A percentile compares a stretch with the other conserved stretches of the same genome.
phyloP scores from a whole-genome alignment of 1,140 invertebrate species.

The Drosophila mauritiana region DNA sequence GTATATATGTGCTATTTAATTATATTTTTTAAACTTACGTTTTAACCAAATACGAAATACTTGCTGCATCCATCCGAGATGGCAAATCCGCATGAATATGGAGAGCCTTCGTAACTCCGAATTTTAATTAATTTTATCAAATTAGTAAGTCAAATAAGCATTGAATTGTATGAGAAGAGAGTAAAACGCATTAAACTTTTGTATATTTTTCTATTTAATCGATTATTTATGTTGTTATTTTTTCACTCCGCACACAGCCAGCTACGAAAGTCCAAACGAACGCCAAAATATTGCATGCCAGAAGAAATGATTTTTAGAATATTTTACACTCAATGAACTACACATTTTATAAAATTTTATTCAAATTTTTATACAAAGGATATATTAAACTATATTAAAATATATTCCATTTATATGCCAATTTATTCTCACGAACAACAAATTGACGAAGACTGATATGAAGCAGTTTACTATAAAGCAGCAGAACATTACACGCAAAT shows the following conservation, averaged over 20 bases:
- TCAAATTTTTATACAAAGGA: slow-evolving; percentile 60
- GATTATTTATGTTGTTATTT: slow-evolving; percentile 24
- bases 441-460: slow-evolving; percentile 69
- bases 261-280: slow-evolving; percentile 34
- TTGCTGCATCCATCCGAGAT: slow-evolving; percentile 67
- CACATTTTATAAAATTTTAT: slow-evolving; percentile 69
- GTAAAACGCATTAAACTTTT: slow-evolving; percentile 49
- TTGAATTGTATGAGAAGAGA: slow-evolving; percentile 55
- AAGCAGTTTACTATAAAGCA: slow-evolving; percentile 57
- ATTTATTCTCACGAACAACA: slow-evolving; percentile 71
- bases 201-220: slow-evolving; percentile 60
- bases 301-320: slow-evolving; percentile 58
- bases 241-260: slow-evolving; percentile 28
- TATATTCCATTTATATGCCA: slow-evolving; percentile 67
- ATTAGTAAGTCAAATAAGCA: slow-evolving; percentile 30
- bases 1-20: slow-evolving; percentile 38
- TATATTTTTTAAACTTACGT: slow-evolving; percentile 33
- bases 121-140: slow-evolving; percentile 40
- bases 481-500: slow-evolving; percentile 30
- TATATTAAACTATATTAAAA: slow-evolving; percentile 39
- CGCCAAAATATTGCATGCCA: slow-evolving; percentile 70
- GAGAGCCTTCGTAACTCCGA: slow-evolving; percentile 9
- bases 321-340: slow-evolving; percentile 57
- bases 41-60: slow-evolving; percentile 59
- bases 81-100: slow-evolving; percentile 47